Percentiles rank a stretch among this genome's conserved stretches.
phyloP scores from a whole-genome alignment of 2,797 vertebrate genomes.

The Brachymystax lenok region DNA sequence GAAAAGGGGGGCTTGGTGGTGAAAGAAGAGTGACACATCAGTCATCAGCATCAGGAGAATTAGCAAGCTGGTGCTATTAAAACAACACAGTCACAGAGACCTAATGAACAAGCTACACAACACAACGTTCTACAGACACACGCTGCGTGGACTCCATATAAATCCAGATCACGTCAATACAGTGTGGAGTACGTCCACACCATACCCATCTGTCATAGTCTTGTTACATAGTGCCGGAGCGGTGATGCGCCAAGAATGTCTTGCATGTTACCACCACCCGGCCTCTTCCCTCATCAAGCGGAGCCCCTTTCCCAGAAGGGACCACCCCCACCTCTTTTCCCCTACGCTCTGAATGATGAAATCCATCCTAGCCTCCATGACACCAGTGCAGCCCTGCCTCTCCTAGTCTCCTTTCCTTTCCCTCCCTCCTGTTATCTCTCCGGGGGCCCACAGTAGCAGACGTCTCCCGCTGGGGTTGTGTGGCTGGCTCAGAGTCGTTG shows the following conservation, averaged over 20 bases:
- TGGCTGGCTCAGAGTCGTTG: slow-evolving; percentile 32
- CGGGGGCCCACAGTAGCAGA: slow-evolving; percentile 27
- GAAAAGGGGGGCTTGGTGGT: slow-evolving; percentile 19
- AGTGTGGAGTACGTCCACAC: neutral
- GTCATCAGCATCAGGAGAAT: slow-evolving; percentile 26
- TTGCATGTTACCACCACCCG: neutral
- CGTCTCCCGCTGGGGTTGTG: slow-evolving; percentile 38
- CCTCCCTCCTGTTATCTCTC: neutral
- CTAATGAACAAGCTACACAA: neutral
- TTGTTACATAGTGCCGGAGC: neutral
- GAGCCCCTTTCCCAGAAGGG: slow-evolving; percentile 9
- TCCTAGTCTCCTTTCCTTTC: neutral
- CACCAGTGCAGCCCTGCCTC: slow-evolving; percentile 18
- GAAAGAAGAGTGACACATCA: slow-evolving; percentile 29
- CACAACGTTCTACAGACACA: neutral
- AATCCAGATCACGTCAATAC: neutral
- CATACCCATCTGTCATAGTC: neutral
- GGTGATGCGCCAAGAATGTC: neutral
- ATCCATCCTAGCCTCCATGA: slow-evolving; percentile 45
- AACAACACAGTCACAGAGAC: slow-evolving; percentile 11
- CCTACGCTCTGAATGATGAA: slow-evolving; percentile 45
- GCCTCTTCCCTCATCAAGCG: neutral
- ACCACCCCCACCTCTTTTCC: slow-evolving; percentile 9
- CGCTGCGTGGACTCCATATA: neutral
- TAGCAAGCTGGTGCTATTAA: slow-evolving; percentile 15